Evolutionary conservation across 1,140 invertebrate species (phyloP), one percentile per base, ranked within the genome.

Genomic region (Sarcophaga peregrina): DNA sequence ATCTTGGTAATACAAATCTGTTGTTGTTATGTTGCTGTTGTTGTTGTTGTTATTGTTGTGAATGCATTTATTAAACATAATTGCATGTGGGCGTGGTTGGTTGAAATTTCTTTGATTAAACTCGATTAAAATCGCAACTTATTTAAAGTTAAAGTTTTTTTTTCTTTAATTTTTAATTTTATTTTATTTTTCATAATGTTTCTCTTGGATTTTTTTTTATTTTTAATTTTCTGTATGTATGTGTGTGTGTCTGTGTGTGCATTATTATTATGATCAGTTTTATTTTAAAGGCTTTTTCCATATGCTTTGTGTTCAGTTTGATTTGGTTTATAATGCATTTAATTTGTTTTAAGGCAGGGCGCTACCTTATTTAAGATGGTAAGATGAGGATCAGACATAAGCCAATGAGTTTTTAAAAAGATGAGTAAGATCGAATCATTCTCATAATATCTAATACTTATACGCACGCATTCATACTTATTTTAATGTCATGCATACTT

Each of bases 41-140:
- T 25, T 72, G 13, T 62, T 25, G 37, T 45, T 9, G 37, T 45
- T 45, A 15, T 45, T 50, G 75, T 25, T 78, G 75, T 78, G 75
- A 78, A 78, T 78, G 88, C 87, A 87, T 88, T 88, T 88, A 87
- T 88, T 88, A 88, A 88, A 88, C 87, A 88, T 88, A 88, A 88
- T 88, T 88, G 87, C 87, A 88, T 88, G 87, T 88, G 87, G 87
- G 87, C 87, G 87, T 88, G 87, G 86, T 81, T 87, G 87, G 88
- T 88, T 88, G 87, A 88, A 88, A 88, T 88, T 88, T 88, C 87
- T 88, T 88, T 88, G 87, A 88, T 88, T 88, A 88, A 88, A 88
- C 87, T 88, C 87, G 87, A 88, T 88, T 88, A 88, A 88, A 88
- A 88, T 88, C 87, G 80, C 80, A 62, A 81, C 58, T 81, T 81